phyloP scores from a whole-genome alignment of 2,888 invertebrate species.

The Tholera decimalis region DNA sequence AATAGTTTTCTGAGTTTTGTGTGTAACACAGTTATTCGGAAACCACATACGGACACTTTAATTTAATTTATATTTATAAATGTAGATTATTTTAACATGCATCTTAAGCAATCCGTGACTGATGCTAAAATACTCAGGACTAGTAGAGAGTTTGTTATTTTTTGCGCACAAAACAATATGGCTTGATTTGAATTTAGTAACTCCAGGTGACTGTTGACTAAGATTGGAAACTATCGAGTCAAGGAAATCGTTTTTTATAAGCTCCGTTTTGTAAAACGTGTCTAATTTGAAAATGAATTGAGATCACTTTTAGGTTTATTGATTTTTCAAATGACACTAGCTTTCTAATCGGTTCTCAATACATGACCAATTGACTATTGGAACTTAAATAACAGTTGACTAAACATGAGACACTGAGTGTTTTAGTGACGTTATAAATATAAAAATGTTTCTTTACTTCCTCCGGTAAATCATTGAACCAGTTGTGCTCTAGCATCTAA shows the following conservation, averaged over 20 bases:
- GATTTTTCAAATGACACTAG: not conserved
- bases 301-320: slow-evolving; percentile 8
- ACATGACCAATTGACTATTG: no score
- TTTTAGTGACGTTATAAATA: no score
- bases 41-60: no score
- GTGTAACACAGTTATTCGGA: no score
- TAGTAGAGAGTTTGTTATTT: slow-evolving; percentile 29
- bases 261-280: slow-evolving; percentile 62
- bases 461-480: no score
- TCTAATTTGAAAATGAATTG: slow-evolving; percentile 57
- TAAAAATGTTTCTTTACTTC: no score
- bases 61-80: no score
- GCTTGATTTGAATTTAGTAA: slow-evolving; percentile 69
- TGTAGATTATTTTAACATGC: slow-evolving; percentile 18
- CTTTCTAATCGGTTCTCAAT: no score
- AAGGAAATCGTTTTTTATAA: slow-evolving; percentile 71
- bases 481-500: no score
- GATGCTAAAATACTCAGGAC: slow-evolving; percentile 12
- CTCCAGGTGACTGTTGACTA: slow-evolving; percentile 66
- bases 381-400: no score
- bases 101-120: slow-evolving; percentile 30
- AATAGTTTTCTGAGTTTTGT: no score
- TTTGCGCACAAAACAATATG: slow-evolving; percentile 40
- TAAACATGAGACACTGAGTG: no score
- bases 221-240: slow-evolving; percentile 70